These are phyloP conservation scores for Megalurothrips usitatus DNA, from an alignment of 2,888 invertebrate genomes.

Conservation along the genomic window DNA sequence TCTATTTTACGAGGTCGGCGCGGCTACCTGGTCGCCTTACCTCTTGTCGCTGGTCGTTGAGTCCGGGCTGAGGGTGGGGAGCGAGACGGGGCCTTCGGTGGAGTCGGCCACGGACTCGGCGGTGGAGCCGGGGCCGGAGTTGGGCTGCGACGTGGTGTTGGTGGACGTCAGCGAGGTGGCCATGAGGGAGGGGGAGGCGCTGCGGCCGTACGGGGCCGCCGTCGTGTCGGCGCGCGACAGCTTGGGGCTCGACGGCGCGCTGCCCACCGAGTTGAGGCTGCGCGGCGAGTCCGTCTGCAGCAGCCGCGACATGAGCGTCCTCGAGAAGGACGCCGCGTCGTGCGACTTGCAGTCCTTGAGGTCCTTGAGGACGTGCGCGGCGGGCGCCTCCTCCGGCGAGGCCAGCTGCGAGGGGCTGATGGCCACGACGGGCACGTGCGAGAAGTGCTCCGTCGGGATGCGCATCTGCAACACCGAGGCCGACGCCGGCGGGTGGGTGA, in stretches of 20 bases:
- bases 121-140: conserved; percentile 35
- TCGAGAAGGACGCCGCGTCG: conserved; percentile 57
- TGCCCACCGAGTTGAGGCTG: conserved; percentile 45
- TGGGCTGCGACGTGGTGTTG: conserved; percentile 38
- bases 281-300: conserved; percentile 53
- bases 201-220: conserved; percentile 36
- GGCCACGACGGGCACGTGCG: conserved; percentile 88
- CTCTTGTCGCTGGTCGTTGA: conserved; percentile 37
- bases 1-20: no score
- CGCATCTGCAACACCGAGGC: conserved; percentile 68
- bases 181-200: conserved; percentile 40
- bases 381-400: conserved; percentile 62
- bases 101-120: conserved; percentile 55
- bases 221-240: conserved; percentile 42
- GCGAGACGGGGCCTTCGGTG: conserved; percentile 56
- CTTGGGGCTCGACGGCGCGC: conserved; percentile 50
- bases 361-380: no score
- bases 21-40: no score
- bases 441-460: conserved; percentile 92
- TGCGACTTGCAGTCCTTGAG: not conserved
- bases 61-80: conserved; percentile 46
- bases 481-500: no score
- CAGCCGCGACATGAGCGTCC: conserved; percentile 61
- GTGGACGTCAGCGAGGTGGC: conserved; percentile 38
- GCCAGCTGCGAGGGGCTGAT: conserved; percentile 78